A percentile compares a stretch with the other conserved stretches of the same genome.
These are phyloP conservation scores for Trachelus stipa DNA, from an alignment of 2,888 invertebrate species.

Conservation along the genomic window DNA sequence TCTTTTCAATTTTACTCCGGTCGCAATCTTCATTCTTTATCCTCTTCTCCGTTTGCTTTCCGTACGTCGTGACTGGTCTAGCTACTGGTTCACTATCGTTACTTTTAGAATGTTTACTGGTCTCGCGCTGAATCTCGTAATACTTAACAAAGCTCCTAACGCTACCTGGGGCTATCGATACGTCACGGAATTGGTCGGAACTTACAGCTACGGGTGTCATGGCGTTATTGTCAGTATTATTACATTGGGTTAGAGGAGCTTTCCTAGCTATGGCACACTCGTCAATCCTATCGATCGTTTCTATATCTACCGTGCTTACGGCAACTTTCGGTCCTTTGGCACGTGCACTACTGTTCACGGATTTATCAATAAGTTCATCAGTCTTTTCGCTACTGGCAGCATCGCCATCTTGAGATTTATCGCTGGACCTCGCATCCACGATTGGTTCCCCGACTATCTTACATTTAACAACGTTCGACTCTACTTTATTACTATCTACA, in stretches of 20 bases:
- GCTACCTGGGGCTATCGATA: slow-evolving; percentile 59
- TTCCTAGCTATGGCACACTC: slow-evolving; percentile 60
- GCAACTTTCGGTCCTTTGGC: neutral
- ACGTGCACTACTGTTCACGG: neutral
- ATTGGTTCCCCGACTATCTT: slow-evolving; percentile 18
- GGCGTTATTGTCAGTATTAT: slow-evolving; percentile 63
- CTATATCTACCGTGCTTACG: neutral
- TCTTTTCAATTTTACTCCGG: slow-evolving; percentile 7
- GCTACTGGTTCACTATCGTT: slow-evolving; percentile 42
- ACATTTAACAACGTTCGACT: slow-evolving; percentile 19
- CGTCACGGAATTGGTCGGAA: slow-evolving; percentile 55
- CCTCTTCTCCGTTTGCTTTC: slow-evolving; percentile 13
- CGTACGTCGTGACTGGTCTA: slow-evolving; percentile 18
- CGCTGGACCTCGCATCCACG: slow-evolving; percentile 4
- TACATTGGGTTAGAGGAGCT: slow-evolving; percentile 43
- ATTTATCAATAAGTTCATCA: slow-evolving; percentile 28
- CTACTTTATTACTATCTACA: slow-evolving; percentile 19
- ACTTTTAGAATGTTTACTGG: slow-evolving; percentile 47
- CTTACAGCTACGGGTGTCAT: slow-evolving; percentile 60
- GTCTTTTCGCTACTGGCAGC: slow-evolving; percentile 34
- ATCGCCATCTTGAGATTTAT: slow-evolving; percentile 16
- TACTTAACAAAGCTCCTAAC: slow-evolving; percentile 61
- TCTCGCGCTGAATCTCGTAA: slow-evolving; percentile 55
- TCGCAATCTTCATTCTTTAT: slow-evolving; percentile 12
- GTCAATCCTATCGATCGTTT: slow-evolving; percentile 39